A percentile compares a stretch with the other conserved stretches of the same genome.
Conservation (phyloP, 1,140 invertebrate genomes). For the Helicoverpa zea region DNA sequence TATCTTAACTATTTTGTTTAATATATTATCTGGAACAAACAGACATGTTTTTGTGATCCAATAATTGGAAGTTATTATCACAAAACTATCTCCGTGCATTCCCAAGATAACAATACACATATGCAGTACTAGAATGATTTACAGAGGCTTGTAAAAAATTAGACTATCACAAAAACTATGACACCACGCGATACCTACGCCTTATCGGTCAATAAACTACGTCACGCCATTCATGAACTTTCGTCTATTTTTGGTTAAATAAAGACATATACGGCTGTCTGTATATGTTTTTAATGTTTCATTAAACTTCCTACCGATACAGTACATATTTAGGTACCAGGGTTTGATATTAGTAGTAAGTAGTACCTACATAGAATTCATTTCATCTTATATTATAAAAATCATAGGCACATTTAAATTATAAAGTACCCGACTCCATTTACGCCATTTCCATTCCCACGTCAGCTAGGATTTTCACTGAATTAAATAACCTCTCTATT, state of each 20-base stretch:
- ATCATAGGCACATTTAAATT: neutral
- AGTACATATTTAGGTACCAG: no score
- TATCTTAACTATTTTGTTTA: no score
- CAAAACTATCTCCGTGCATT: no score
- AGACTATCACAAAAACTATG: slow-evolving; percentile 14
- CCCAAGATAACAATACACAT: neutral
- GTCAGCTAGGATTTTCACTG: slow-evolving; percentile 21
- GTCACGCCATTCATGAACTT: slow-evolving; percentile 29
- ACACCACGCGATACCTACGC: slow-evolving; percentile 7
- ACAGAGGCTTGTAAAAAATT: neutral
- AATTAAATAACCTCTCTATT: slow-evolving; percentile 39
- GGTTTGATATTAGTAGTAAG: no score
- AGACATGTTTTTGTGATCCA: no score
- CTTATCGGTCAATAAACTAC: slow-evolving; percentile 26
- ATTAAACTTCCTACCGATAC: no score
- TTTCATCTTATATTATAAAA: neutral
- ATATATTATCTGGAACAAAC: no score
- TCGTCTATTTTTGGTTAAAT: slow-evolving; percentile 10
- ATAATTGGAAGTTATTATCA: no score
- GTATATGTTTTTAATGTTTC: no score
- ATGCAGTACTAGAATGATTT: no score
- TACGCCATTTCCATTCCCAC: neutral
- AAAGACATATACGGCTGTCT: no score
- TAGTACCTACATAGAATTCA: neutral
- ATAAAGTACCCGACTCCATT: neutral